Conservation (phyloP, 2,113 vertebrate species). For the Athene cunicularia region DNA sequence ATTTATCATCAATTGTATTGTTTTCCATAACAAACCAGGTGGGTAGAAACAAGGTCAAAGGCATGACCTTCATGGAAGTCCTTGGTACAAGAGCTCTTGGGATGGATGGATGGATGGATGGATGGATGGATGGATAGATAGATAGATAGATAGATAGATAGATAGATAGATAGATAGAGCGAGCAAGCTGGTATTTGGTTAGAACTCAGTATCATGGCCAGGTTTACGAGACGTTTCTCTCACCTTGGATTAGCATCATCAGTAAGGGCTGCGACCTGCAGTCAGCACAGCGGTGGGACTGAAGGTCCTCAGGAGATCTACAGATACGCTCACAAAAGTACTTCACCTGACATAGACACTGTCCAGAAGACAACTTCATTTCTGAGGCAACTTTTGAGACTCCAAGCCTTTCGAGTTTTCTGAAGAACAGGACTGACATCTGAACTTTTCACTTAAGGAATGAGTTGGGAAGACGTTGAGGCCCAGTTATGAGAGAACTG, state of each 20-base stretch:
- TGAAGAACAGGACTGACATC: background rate
- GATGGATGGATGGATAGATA: no score
- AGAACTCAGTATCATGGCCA: background rate
- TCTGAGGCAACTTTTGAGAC: background rate
- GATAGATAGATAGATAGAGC: no score
- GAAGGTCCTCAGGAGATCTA: fast-evolving
- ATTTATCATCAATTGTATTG: background rate
- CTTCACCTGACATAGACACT: background rate
- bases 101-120: no score
- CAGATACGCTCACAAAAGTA: background rate
- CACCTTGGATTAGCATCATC: fast-evolving
- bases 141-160: no score
- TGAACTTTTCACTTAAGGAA: background rate
- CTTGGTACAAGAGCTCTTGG: background rate
- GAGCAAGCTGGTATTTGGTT: background rate
- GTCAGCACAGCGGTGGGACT: background rate
- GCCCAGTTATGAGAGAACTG: background rate
- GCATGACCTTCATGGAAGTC: fast-evolving
- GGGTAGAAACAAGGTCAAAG: background rate
- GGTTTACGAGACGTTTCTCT: background rate
- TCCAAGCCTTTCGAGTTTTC: background rate
- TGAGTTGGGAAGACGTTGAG: background rate
- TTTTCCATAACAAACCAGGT: background rate
- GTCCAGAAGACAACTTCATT: background rate
- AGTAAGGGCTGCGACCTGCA: background rate